Percentiles rank a stretch among this genome's conserved stretches.
These are phyloP conservation scores for Agonopterix heracliana DNA, from an alignment of 2,888 invertebrate genomes.

Conservation along the genomic window DNA sequence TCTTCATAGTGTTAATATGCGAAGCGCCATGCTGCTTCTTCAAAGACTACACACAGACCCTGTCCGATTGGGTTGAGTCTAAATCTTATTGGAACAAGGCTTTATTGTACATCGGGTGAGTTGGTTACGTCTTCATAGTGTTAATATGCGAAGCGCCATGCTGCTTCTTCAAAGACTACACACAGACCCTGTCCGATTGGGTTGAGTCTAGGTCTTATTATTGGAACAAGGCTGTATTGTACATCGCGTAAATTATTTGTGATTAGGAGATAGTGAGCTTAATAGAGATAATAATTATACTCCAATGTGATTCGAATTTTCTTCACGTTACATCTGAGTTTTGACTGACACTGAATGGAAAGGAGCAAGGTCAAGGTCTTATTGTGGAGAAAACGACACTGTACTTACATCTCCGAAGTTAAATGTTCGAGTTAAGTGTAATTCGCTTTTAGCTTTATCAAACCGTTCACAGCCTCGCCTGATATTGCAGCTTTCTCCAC, in stretches of 20 bases:
- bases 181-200: conserved; percentile 88
- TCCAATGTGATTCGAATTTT: no score
- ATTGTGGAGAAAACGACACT: no score
- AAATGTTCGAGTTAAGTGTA: no score
- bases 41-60: conserved; percentile 92
- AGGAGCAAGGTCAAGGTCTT: no score
- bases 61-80: conserved; percentile 88
- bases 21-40: conserved; percentile 99
- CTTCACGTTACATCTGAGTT: no score
- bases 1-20: conserved; percentile 88
- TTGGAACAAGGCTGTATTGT: conserved; percentile 92
- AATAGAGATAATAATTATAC: no score
- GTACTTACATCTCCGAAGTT: no score
- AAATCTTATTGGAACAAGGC: conserved; percentile 95
- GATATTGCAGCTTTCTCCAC: no score
- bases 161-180: conserved; percentile 96
- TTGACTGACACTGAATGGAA: no score
- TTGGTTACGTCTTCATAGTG: conserved; percentile 79
- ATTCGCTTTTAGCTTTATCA: no score
- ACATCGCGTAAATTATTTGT: conserved; percentile 79
- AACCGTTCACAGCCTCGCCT: no score
- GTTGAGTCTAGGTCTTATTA: conserved; percentile 86
- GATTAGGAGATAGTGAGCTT: no score
- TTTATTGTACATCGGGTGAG: conserved; percentile 89
- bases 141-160: conserved; percentile 96